Conservation (phyloP, 1,140 invertebrate genomes). For the Yoshiicerus persimilis region DNA sequence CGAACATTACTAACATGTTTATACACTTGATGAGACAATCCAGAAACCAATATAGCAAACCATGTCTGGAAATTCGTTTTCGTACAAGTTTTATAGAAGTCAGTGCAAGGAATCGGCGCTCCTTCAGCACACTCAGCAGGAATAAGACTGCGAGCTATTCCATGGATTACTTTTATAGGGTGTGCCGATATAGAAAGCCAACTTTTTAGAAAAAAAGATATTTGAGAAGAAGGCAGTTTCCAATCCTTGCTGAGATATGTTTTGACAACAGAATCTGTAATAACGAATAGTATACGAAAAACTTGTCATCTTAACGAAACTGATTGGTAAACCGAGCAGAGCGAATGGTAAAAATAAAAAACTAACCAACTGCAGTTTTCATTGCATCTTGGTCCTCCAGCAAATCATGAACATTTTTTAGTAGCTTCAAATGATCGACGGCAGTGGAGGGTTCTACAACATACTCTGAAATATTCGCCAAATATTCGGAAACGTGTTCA, state of each 20-base stretch:
- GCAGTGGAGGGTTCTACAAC: constrained; percentile 26
- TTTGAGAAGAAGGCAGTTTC: constrained; percentile 41
- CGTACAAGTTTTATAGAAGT: constrained; percentile 29
- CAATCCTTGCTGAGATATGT: constrained; percentile 36
- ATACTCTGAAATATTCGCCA: background rate
- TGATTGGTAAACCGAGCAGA: background rate
- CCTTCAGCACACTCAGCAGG: background rate
- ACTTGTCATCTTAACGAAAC: no score
- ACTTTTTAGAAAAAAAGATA: constrained; percentile 36
- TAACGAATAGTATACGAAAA: no score
- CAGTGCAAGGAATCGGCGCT: background rate
- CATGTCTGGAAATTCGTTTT: constrained; percentile 42
- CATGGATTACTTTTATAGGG: constrained; percentile 31
- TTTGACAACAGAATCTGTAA: constrained; percentile 19
- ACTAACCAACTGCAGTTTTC: background rate
- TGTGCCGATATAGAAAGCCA: constrained; percentile 24
- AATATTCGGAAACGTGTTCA: background rate
- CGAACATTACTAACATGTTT: constrained; percentile 41
- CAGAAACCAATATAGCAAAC: constrained; percentile 37
- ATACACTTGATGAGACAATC: constrained; percentile 15
- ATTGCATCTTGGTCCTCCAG: constrained; percentile 5
- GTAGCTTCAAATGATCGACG: constrained; percentile 38
- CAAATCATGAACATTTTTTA: constrained; percentile 37
- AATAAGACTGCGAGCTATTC: constrained; percentile 15
- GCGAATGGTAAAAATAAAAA: background rate